Percentiles rank a stretch among this genome's conserved stretches.
Conservation (phyloP, 2,888 invertebrate genomes). For the Gymnosoma rotundatum region DNA sequence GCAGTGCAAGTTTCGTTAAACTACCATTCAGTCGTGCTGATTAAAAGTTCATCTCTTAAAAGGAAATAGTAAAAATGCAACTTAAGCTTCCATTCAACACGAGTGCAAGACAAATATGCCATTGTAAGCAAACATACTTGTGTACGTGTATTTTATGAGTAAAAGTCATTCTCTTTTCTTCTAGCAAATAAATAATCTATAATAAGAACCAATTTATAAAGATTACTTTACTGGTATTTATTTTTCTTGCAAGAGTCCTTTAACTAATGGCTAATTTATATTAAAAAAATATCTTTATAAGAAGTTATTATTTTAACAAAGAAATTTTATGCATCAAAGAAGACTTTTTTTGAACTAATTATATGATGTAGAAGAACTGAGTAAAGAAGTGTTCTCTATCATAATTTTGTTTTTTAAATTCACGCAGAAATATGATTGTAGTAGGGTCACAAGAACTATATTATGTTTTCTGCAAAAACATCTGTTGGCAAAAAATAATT, state of each 20-base stretch:
- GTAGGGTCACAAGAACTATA: no score
- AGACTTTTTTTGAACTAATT: background rate
- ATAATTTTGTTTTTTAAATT: no score
- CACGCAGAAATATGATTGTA: no score
- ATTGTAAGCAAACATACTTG: no score
- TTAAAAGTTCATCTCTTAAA: constrained; percentile 33
- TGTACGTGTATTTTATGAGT: background rate
- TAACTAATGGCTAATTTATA: background rate
- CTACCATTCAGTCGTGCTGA: constrained; percentile 25
- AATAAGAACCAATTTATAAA: constrained; percentile 43
- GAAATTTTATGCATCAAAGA: background rate
- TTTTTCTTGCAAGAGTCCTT: background rate
- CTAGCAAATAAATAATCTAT: constrained; percentile 29
- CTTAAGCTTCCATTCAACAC: background rate
- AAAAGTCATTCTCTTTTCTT: background rate
- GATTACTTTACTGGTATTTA: background rate
- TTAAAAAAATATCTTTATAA: background rate
- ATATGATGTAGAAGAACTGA: no score
- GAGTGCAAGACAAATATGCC: constrained; percentile 2
- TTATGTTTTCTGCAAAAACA: no score
- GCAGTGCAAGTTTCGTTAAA: constrained; percentile 5
- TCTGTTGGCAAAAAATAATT: no score
- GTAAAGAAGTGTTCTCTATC: no score
- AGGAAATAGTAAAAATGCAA: constrained; percentile 1
- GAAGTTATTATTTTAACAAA: background rate